A percentile compares a stretch with the other conserved stretches of the same genome.
phyloP scores from a whole-genome alignment of 2,888 invertebrate genomes.

The Chromoteleia sp. region DNA sequence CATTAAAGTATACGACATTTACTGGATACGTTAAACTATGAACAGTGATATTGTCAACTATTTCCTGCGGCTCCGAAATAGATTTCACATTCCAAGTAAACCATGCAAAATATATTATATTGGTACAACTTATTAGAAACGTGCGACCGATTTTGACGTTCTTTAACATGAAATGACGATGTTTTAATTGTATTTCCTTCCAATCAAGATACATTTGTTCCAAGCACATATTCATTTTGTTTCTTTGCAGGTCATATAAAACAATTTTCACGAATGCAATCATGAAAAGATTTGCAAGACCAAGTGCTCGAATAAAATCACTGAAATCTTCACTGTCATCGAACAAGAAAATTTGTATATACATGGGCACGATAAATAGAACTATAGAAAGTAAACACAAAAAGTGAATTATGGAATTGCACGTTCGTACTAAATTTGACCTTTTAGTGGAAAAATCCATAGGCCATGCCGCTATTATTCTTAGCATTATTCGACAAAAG shows the following conservation, averaged over 20 bases:
- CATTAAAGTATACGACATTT: not conserved
- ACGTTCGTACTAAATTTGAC: not conserved
- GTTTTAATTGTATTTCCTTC: slow-evolving; percentile 4
- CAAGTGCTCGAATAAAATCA: slow-evolving; percentile 3
- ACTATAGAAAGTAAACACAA: not conserved
- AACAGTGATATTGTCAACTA: not conserved
- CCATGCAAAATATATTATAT: slow-evolving; percentile 32
- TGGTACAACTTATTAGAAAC: slow-evolving; percentile 8
- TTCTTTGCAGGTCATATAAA: not conserved
- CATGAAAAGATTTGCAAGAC: slow-evolving; percentile 3
- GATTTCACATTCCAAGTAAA: slow-evolving; percentile 21
- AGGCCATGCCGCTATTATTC: slow-evolving; percentile 5
- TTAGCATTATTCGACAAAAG: not conserved
- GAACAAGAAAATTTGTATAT: slow-evolving; percentile 6
- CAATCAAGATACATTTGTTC: slow-evolving; percentile 29
- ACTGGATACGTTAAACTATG: slow-evolving; percentile 15
- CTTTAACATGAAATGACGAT: slow-evolving; percentile 18
- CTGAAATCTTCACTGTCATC: not conserved
- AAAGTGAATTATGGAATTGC: not conserved
- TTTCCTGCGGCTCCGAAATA: not conserved
- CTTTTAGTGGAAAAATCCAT: not conserved
- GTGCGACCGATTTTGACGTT: slow-evolving; percentile 22
- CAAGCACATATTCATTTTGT: slow-evolving; percentile 1
- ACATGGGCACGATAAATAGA: slow-evolving; percentile 14
- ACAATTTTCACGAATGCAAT: not conserved